A percentile compares a stretch with the other conserved stretches of the same genome.
Conservation (phyloP, 2,888 invertebrate genomes). For the Drosophila stalkeri region DNA sequence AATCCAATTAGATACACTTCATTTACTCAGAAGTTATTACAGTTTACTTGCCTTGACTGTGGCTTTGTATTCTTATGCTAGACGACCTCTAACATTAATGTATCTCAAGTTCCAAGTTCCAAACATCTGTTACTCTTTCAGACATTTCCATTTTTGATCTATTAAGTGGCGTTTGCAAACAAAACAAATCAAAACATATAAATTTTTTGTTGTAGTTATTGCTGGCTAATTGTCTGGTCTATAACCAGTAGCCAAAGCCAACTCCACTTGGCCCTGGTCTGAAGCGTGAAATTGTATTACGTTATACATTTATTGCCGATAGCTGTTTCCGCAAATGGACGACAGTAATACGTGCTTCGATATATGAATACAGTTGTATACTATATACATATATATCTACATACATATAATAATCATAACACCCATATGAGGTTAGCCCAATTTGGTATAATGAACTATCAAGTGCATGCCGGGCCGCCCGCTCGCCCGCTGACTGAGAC, state of each 20-base stretch:
- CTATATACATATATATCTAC: neutral
- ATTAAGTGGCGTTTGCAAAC: slow-evolving; percentile 54
- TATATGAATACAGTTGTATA: slow-evolving; percentile 27
- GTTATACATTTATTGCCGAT: slow-evolving; percentile 46
- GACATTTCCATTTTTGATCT: slow-evolving; percentile 46
- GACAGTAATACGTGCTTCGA: slow-evolving; percentile 50
- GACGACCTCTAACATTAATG: slow-evolving; percentile 51
- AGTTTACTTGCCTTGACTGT: slow-evolving; percentile 60
- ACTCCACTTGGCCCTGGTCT: slow-evolving; percentile 56
- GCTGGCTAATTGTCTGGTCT: slow-evolving; percentile 54
- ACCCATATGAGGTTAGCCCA: slow-evolving; percentile 59
- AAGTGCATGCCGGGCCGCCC: slow-evolving; percentile 47
- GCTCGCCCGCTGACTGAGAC: slow-evolving; percentile 19
- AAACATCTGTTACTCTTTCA: slow-evolving; percentile 15
- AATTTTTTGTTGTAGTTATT: slow-evolving; percentile 34
- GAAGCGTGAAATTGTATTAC: slow-evolving; percentile 66
- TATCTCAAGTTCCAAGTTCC: slow-evolving; percentile 16
- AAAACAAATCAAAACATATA: slow-evolving; percentile 60
- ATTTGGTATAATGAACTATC: slow-evolving; percentile 59
- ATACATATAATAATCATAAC: slow-evolving; percentile 33
- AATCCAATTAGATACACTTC: slow-evolving; percentile 55
- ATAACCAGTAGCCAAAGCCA: slow-evolving; percentile 53
- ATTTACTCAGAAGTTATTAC: slow-evolving; percentile 55
- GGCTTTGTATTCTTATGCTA: slow-evolving; percentile 48
- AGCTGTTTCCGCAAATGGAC: slow-evolving; percentile 60